These are phyloP conservation scores for Zaprionus ghesquierei DNA, from an alignment of 1,140 invertebrate species.

Conservation along the genomic window DNA sequence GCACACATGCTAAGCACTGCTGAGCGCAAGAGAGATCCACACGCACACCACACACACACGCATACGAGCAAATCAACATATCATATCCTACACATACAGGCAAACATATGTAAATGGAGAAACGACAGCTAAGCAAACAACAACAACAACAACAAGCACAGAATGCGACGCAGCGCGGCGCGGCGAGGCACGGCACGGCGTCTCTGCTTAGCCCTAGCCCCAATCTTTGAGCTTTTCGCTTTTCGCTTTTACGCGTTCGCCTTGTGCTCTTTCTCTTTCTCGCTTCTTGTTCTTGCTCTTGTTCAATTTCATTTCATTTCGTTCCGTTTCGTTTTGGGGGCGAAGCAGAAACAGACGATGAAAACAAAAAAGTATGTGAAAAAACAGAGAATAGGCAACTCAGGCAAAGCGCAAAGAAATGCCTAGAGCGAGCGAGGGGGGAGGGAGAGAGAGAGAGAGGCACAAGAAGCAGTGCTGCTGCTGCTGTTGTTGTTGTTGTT, in stretches of 20 bases:
- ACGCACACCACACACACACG: neutral
- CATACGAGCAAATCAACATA: neutral
- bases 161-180: neutral
- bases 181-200: no score
- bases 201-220: conserved; percentile 55
- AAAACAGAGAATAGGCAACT: conserved; percentile 55
- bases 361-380: conserved; percentile 75
- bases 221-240: conserved; percentile 54
- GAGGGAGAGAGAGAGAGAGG: neutral
- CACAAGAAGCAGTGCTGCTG: neutral
- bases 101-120: conserved; percentile 60
- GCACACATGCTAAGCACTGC: neutral
- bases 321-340: conserved; percentile 1
- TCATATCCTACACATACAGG: conserved; percentile 8
- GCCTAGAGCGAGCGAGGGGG: conserved; percentile 3
- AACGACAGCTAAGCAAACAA: conserved; percentile 66
- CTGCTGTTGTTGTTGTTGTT: neutral
- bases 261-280: conserved; percentile 24
- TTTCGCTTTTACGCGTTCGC: conserved; percentile 37
- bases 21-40: neutral
- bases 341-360: conserved; percentile 68
- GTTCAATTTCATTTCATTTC: conserved; percentile 42
- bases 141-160: conserved; percentile 35
- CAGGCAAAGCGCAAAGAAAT: conserved; percentile 12
- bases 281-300: conserved; percentile 15